Percentiles rank a stretch among this genome's conserved stretches.
Evolutionary conservation across 2,797 vertebrate species (phyloP).

Genomic region (Cichlasoma orientale): DNA sequence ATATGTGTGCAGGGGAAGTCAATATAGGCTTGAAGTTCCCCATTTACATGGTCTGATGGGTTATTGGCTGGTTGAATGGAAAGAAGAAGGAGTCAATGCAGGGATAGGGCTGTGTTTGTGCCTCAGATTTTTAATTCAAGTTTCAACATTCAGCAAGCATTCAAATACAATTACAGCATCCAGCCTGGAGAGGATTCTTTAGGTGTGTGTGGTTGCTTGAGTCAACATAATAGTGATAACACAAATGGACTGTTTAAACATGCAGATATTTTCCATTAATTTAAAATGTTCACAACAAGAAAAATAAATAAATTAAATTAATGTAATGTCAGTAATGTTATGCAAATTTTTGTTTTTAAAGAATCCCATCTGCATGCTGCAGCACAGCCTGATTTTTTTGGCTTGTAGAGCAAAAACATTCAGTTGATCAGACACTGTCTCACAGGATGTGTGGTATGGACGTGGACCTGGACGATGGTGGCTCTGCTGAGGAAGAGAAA

Average conservation of each 20-base stretch:
- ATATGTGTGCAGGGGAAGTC: constrained; percentile 3
- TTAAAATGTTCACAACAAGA: neutral
- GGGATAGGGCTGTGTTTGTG: neutral
- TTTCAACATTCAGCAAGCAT: neutral
- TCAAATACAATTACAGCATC: neutral
- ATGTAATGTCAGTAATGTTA: neutral
- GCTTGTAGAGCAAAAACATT: neutral
- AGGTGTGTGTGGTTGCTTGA: neutral
- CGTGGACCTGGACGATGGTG: constrained; percentile 74
- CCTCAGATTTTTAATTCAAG: neutral
- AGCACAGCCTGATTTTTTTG: neutral
- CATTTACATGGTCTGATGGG: constrained; percentile 52
- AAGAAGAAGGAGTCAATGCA: neutral
- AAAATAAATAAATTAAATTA: too few species aligned
- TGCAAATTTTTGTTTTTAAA: neutral
- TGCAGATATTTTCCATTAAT: neutral
- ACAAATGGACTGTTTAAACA: neutral
- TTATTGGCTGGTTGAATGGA: constrained; percentile 19
- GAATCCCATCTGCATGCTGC: neutral
- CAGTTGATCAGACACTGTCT: neutral
- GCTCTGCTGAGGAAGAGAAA: constrained; percentile 76
- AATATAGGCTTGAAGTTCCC: constrained; percentile 10
- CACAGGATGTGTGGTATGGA: constrained; percentile 81
- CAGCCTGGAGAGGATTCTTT: neutral
- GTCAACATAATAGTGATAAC: neutral